phyloP scores from a whole-genome alignment of 2,888 invertebrate species.

The Dugesia japonica region DNA sequence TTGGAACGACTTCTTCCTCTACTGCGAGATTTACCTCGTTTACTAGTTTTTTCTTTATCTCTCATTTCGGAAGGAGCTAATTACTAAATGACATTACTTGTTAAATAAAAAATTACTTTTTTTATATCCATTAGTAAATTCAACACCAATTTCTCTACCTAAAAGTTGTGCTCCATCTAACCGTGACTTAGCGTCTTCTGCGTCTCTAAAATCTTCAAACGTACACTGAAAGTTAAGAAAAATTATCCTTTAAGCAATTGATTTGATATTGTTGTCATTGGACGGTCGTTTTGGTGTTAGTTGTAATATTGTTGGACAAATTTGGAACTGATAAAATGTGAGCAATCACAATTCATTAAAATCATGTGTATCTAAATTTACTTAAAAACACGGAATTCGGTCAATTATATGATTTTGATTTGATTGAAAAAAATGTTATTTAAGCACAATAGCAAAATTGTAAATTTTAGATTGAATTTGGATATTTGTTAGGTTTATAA shows the following conservation, averaged over 20 bases:
- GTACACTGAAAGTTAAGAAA: constrained; percentile 37
- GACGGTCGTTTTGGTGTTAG: too few species aligned
- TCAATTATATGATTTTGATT: too few species aligned
- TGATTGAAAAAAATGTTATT: too few species aligned
- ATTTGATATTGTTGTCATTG: too few species aligned
- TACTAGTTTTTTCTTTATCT: constrained; percentile 1
- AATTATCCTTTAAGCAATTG: not conserved
- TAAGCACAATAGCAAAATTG: too few species aligned
- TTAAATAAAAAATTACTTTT: constrained; percentile 44
- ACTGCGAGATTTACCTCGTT: constrained; percentile 3
- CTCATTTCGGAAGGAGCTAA: not conserved
- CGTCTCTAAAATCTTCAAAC: constrained; percentile 50
- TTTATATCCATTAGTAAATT: constrained; percentile 51
- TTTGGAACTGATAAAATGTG: too few species aligned
- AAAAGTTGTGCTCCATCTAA: constrained; percentile 48
- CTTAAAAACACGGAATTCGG: too few species aligned
- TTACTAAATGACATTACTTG: not conserved
- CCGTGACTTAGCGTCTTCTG: constrained; percentile 50
- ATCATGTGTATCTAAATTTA: too few species aligned
- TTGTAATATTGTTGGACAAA: too few species aligned
- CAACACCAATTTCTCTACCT: constrained; percentile 50
- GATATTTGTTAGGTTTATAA: too few species aligned
- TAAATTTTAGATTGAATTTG: too few species aligned
- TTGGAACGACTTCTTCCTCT: not conserved
- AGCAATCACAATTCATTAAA: too few species aligned